A percentile compares a stretch with the other conserved stretches of the same genome.
These are phyloP conservation scores for Syngnathus acus DNA, from an alignment of 2,797 vertebrate genomes.

Conservation along the genomic window DNA sequence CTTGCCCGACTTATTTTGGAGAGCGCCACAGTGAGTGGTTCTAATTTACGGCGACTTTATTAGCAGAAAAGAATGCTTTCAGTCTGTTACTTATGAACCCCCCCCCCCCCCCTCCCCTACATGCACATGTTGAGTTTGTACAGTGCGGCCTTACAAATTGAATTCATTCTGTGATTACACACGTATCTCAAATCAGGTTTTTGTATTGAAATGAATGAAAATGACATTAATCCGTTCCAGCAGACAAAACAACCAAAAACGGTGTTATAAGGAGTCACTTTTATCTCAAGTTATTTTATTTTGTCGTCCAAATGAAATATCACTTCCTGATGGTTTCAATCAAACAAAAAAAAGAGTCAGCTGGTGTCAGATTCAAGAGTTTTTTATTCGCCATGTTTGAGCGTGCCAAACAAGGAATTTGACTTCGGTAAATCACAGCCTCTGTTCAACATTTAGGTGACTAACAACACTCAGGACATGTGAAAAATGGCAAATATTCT, in stretches of 20 bases:
- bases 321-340: constrained; percentile 21
- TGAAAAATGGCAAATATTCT: too few species aligned
- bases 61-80: constrained; percentile 64
- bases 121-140: constrained; percentile 14
- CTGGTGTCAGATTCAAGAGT: constrained; percentile 9
- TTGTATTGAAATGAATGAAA: too few species aligned
- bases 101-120: background rate
- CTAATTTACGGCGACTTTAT: constrained; percentile 65
- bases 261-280: too few species aligned
- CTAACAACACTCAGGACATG: too few species aligned
- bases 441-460: too few species aligned
- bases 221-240: too few species aligned
- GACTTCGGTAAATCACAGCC: too few species aligned
- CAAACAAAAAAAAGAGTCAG: background rate
- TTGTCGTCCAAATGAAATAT: constrained; percentile 50
- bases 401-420: too few species aligned
- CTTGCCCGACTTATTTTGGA: constrained; percentile 50
- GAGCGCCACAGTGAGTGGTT: constrained; percentile 58
- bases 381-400: too few species aligned
- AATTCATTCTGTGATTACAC: too few species aligned
- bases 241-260: too few species aligned
- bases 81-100: constrained; percentile 42
- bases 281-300: background rate
- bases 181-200: too few species aligned
- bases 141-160: background rate